Percentiles rank a stretch among this genome's conserved stretches.
Evolutionary conservation across 2,797 vertebrate genomes (phyloP).

Genomic region (Etheostoma nigrum): DNA sequence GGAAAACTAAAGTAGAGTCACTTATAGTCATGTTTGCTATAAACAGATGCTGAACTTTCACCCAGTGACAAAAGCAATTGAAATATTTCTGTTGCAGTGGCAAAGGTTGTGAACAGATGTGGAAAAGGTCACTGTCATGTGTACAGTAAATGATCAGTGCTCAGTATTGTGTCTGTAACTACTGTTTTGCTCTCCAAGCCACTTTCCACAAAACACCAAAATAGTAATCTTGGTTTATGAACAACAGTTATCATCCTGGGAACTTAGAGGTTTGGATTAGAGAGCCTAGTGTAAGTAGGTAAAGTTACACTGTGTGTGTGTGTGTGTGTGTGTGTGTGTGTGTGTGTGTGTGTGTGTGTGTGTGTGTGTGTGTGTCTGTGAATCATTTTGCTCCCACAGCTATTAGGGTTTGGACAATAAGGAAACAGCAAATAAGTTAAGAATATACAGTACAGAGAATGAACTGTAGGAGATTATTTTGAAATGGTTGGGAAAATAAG

Average conservation of each 20-base stretch:
- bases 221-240: conserved; percentile 65
- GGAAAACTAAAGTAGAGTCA: conserved; percentile 40
- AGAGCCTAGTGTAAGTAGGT: conserved; percentile 36
- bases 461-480: conserved; percentile 22
- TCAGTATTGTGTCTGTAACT: conserved; percentile 53
- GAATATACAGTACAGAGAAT: conserved; percentile 26
- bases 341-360: conserved; percentile 7
- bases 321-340: conserved; percentile 18
- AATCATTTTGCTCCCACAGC: conserved; percentile 23
- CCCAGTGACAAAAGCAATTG: conserved; percentile 14
- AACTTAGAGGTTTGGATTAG: conserved; percentile 58
- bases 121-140: conserved; percentile 38
- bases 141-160: conserved; percentile 29
- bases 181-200: conserved; percentile 56
- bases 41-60: conserved; percentile 50
- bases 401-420: conserved; percentile 4
- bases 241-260: conserved; percentile 71
- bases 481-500: conserved; percentile 38
- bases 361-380: conserved; percentile 21
- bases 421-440: conserved; percentile 21
- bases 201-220: conserved; percentile 53
- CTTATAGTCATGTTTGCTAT: conserved; percentile 34
- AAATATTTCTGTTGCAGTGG: conserved; percentile 10
- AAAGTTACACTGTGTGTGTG: conserved; percentile 16
- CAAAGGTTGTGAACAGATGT: conserved; percentile 32